phyloP scores from a whole-genome alignment of 2,113 vertebrate species.

The Strigops habroptila region DNA sequence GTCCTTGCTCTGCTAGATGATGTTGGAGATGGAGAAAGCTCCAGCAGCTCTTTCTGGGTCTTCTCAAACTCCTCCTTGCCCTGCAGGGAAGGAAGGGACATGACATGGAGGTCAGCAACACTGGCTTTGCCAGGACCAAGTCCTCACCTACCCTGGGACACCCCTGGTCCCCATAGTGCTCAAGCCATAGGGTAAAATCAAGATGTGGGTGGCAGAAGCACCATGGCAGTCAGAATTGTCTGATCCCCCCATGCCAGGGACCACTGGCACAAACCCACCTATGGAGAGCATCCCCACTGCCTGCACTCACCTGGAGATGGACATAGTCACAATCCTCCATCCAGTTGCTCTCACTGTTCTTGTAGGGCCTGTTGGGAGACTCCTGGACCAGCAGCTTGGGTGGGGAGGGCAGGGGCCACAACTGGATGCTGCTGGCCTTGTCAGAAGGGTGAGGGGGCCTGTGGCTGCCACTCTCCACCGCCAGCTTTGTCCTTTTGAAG shows the following conservation, averaged over 20 bases:
- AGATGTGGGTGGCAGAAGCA: background rate
- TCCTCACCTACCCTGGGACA: background rate
- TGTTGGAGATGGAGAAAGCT: no score
- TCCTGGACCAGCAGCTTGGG: conserved; percentile 91
- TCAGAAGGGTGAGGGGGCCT: conserved; percentile 69
- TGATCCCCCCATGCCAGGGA: background rate
- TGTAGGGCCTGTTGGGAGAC: conserved; percentile 83
- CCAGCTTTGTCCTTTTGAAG: conserved; percentile 86
- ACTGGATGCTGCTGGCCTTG: conserved; percentile 90
- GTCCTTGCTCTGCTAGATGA: conserved; percentile 86
- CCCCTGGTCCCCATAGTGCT: background rate
- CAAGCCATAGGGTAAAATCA: background rate
- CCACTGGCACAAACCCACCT: accelerated
- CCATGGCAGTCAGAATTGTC: background rate
- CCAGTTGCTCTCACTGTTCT: conserved; percentile 93
- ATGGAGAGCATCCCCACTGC: background rate
- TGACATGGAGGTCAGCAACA: background rate
- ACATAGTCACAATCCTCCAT: conserved; percentile 99
- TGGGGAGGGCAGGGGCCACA: conserved; percentile 88
- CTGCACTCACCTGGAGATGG: conserved; percentile 79
- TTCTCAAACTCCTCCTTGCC: conserved; percentile 99
- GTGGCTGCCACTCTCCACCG: background rate
- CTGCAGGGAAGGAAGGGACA: conserved; percentile 54
- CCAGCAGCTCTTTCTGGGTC: conserved; percentile 91
- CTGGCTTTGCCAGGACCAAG: background rate